A percentile compares a stretch with the other conserved stretches of the same genome.
phyloP scores from a whole-genome alignment of 1,140 invertebrate genomes.

The Leguminivora glycinivorella region DNA sequence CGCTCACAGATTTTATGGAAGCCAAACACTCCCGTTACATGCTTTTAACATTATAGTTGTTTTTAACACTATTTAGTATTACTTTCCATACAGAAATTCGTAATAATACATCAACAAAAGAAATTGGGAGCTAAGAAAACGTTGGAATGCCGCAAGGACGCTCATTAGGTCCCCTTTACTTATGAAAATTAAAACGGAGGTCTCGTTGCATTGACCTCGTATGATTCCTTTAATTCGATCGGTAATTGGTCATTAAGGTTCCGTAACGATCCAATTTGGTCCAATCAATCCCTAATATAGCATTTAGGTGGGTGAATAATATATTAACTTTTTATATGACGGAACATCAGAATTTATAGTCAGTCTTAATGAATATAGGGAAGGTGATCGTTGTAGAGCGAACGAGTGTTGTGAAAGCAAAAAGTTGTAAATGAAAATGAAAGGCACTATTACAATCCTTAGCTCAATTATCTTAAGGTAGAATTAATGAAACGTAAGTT shows the following conservation, averaged over 20 bases:
- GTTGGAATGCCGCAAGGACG: conserved; percentile 4
- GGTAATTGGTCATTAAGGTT: conserved; percentile 75
- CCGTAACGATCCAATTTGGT: conserved; percentile 71
- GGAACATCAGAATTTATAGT: conserved; percentile 53
- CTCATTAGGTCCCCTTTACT: conserved; percentile 32
- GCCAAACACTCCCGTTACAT: conserved; percentile 20
- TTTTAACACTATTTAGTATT: conserved; percentile 3
- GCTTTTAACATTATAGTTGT: not conserved
- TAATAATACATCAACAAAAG: not conserved
- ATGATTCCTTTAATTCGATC: conserved; percentile 67
- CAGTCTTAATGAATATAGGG: conserved; percentile 45
- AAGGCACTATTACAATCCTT: conserved; percentile 1
- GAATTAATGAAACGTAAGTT: not conserved
- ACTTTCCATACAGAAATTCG: not conserved
- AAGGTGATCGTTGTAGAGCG: conserved; percentile 46
- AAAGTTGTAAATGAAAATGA: not conserved
- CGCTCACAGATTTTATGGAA: conserved; percentile 24
- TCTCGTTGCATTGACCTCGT: conserved; percentile 46
- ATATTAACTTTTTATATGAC: conserved; percentile 65
- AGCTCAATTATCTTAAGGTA: not conserved
- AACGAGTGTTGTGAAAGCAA: not conserved
- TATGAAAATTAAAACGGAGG: conserved; percentile 19
- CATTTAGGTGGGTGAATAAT: conserved; percentile 59
- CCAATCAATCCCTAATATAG: conserved; percentile 72
- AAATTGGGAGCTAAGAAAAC: not conserved